Base-by-base conservation (phyloP, 2,888 invertebrate species). In the Drosophila kanekoi region DNA sequence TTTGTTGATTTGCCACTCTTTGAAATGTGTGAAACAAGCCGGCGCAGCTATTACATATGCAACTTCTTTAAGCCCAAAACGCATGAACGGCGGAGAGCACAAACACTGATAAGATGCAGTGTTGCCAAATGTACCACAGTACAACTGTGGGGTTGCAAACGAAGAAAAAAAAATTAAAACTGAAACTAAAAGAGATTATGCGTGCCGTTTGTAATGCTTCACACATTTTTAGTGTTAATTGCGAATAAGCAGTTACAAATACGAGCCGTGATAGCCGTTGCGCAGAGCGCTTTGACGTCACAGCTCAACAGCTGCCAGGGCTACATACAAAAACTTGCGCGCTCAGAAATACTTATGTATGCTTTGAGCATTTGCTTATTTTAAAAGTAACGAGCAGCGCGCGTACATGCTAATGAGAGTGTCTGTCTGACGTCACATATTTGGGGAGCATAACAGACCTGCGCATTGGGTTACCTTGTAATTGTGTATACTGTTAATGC, bases 31-130 rank as follows among this genome's bases (percentile, higher is more conserved):
- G 16, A 33, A 59, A 44, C 11, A 54, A 74, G 48, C 61, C 66
- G 64, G 73, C 65, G 49, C 43, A 43, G 10, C 20, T 48, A 54
- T 57, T 58, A 57, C 47, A 63, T 38, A 13, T 68, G 57, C 23
- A 66, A 59, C 18, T 56, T 40, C 40, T 49, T 20, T 60, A 67
- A 62, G 72, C 53, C 40, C 52, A 67, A 66, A 60, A 37, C 68
- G 67, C 73, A 77, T 20, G 47, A 56, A 51, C 58, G 52, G 40
- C 38, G 28, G 20, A 49, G 38, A 58, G 18, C 40, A 33, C 41
- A 38, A 37, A 40, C 9, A 35, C 16, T 48, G 78, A 77, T 73
- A 73, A 62, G 40, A 10, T 45, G 23, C 61, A 73, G 78, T 53
- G 78, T 69, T 76, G 76, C 10, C 52, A 18, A 73, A 53, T 57